Evolutionary conservation across 2,888 invertebrate genomes (phyloP), one percentile per base, ranked within the genome.

Genomic region (Tetrapedia diversipes): DNA sequence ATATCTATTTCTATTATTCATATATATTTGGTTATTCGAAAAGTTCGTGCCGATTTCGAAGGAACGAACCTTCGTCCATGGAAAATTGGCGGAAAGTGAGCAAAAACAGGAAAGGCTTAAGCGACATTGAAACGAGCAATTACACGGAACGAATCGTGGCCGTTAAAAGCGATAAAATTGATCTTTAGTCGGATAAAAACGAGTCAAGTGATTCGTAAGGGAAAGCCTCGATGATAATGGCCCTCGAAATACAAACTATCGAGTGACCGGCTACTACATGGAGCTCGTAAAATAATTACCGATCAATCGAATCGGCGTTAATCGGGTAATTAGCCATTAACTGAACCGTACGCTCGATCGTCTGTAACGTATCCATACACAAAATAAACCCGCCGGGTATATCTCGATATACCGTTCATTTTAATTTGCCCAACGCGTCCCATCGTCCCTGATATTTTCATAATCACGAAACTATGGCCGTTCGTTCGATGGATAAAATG

Each of bases 321-420:
- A 88, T 86, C 86, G 87, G 80, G 83, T 86, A 89, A 89, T 89
- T 89, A 89, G 82, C 80, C 77, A 76, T 85, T 77, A 84, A 80
- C 80, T 81, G 82, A 84, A 81, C 80, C 71, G 68, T 81, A 65
- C 70, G 63, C 32, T 51, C 59, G 75, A 75, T 77, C 61, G 63
- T 59, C 67, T 66, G 54, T 51, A 77, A 70, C 60, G 34, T 43
- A 56, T 47, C 53, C 68, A 49, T 68, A 37, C 60, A 22, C 39
- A 59, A 65, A 75, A 63, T 59, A 68, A 68, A 77, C 57, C 57
- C 34, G 19, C 24, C 24, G 57, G 45, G 53, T 16, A 57, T 39
- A 72, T 60, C 51, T 14, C 56, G 43, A 49, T 49, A n/a, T n/a
- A 41, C 39, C 75, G 59, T 77, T 63, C 49, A 19, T 77, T 75